phyloP scores from a whole-genome alignment of 2,797 vertebrate genomes.

The Chrysocyon brachyurus region DNA sequence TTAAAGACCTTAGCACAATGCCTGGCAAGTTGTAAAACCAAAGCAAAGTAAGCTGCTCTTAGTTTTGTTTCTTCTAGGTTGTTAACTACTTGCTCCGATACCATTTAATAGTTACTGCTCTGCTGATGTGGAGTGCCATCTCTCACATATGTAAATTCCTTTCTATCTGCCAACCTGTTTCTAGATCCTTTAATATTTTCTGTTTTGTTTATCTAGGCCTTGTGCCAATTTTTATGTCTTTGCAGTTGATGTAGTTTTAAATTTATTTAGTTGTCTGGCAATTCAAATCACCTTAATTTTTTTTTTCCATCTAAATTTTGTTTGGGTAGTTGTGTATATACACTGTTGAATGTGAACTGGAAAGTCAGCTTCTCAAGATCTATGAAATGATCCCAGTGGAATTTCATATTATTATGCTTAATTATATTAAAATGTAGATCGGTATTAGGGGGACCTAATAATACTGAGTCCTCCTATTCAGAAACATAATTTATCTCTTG shows the following conservation, averaged over 20 bases:
- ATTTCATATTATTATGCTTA: background rate
- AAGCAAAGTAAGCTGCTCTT: background rate
- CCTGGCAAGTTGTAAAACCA: background rate
- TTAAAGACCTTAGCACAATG: background rate
- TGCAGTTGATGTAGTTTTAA: background rate
- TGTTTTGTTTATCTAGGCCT: background rate
- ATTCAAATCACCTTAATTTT: background rate
- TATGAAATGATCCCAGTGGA: background rate
- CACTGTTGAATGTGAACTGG: background rate
- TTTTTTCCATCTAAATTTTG: background rate
- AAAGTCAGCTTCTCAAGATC: slow-evolving; percentile 37
- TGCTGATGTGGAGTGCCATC: background rate
- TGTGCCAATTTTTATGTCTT: background rate
- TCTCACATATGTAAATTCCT: background rate
- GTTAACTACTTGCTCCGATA: background rate
- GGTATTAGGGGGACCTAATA: background rate
- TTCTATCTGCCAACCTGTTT: background rate
- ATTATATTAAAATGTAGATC: slow-evolving; percentile 1
- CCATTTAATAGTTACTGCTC: background rate
- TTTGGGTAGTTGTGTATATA: background rate
- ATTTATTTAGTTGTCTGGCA: background rate
- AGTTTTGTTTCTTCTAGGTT: background rate
- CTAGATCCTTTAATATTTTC: background rate
- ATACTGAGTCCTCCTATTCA: background rate
- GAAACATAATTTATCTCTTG: background rate